phyloP scores from a whole-genome alignment of 2,888 invertebrate species.

The Cryptophagus acutangulus region DNA sequence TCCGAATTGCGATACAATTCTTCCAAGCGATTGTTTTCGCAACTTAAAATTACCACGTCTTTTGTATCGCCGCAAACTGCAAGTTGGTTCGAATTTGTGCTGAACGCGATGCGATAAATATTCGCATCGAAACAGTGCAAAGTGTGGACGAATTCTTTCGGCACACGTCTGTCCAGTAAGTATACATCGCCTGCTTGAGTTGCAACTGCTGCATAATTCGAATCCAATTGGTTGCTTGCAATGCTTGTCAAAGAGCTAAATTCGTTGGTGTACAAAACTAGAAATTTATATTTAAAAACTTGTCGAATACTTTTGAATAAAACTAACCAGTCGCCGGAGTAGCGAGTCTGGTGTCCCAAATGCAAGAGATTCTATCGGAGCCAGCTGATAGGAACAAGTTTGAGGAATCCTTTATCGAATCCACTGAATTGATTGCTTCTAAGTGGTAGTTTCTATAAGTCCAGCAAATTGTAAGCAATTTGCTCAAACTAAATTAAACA shows the following conservation, averaged over 20 bases:
- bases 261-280: conserved; percentile 46
- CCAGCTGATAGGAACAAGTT: conserved; percentile 53
- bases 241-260: conserved; percentile 46
- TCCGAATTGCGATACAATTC: conserved; percentile 46
- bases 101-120: conserved; percentile 46
- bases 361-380: conserved; percentile 47
- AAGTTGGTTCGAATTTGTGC: conserved; percentile 42
- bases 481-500: conserved; percentile 17
- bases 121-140: conserved; percentile 39
- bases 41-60: conserved; percentile 47
- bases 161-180: conserved; percentile 51
- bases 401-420: conserved; percentile 48
- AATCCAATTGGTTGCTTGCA: conserved; percentile 46
- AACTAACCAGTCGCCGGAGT: conserved; percentile 42
- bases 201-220: conserved; percentile 50
- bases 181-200: conserved; percentile 51
- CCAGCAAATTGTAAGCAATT: conserved; percentile 11
- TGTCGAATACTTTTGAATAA: not conserved
- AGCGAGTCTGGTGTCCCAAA: conserved; percentile 51
- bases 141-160: conserved; percentile 39
- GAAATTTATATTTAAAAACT: not conserved
- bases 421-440: conserved; percentile 43
- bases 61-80: conserved; percentile 51
- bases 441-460: conserved; percentile 40
- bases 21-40: conserved; percentile 37